These are phyloP conservation scores for Trichomycterus rosablanca DNA, from an alignment of 2,113 vertebrate species.

Conservation along the genomic window DNA sequence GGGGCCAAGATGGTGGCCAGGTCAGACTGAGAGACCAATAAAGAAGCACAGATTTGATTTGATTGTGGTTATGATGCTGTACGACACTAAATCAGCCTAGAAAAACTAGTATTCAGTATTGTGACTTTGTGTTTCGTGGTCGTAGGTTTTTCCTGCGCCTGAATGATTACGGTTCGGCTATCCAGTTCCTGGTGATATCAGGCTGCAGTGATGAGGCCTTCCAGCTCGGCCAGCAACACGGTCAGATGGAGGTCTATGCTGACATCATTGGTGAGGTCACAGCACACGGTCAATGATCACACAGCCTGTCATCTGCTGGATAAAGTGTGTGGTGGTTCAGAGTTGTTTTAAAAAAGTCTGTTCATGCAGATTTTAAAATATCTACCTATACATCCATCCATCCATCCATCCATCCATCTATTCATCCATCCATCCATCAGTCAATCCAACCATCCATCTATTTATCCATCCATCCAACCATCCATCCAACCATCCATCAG, in stretches of 20 bases:
- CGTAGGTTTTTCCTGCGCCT: constrained; percentile 87
- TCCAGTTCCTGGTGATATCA: constrained; percentile 93
- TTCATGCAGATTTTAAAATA: too few relatives aligned
- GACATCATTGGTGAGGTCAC: constrained; percentile 85
- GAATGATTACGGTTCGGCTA: constrained; percentile 92
- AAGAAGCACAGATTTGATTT: not conserved
- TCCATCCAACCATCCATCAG: too few relatives aligned
- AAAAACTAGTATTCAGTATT: too few relatives aligned
- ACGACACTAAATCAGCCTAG: too few relatives aligned
- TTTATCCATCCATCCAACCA: too few relatives aligned
- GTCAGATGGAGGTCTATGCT: constrained; percentile 96
- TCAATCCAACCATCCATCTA: too few relatives aligned
- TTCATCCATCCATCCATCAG: too few relatives aligned
- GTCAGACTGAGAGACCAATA: constrained; percentile 55
- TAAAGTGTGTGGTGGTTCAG: too few relatives aligned
- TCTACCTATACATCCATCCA: too few relatives aligned
- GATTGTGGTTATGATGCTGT: too few relatives aligned
- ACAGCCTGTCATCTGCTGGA: not conserved
- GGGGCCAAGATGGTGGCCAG: constrained; percentile 98
- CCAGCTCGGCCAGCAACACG: constrained; percentile 92
- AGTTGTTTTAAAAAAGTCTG: too few relatives aligned
- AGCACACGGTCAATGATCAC: constrained; percentile 36
- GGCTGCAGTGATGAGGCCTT: constrained; percentile 95
- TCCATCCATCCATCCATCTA: too few relatives aligned
- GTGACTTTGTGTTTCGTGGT: not conserved